These are phyloP conservation scores for Capreolus pygargus DNA, from an alignment of 2,113 vertebrate species.

Conservation along the genomic window DNA sequence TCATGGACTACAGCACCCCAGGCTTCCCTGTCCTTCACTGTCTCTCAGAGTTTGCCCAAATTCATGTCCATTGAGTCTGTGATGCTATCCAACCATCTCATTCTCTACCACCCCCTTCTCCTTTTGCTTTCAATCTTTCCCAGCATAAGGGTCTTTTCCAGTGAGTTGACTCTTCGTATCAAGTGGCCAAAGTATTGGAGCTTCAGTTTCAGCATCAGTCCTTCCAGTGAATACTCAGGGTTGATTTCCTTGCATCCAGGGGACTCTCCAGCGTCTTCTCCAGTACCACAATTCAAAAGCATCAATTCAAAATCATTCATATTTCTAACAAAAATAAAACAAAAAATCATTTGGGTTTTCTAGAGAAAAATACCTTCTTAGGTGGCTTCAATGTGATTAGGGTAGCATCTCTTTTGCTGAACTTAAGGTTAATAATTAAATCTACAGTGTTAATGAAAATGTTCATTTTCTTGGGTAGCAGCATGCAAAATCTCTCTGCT, in stretches of 20 bases:
- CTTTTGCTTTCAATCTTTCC: background rate
- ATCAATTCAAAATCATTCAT: background rate
- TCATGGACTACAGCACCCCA: background rate
- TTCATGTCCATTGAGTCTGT: background rate
- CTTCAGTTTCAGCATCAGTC: background rate
- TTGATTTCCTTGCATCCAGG: background rate
- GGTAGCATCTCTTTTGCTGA: background rate
- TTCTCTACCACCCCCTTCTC: background rate
- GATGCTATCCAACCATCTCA: background rate
- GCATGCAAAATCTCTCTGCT: background rate
- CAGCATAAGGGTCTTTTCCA: background rate
- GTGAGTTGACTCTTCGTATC: fast-evolving
- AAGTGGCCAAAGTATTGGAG: background rate
- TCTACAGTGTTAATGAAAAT: background rate
- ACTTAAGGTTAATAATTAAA: background rate
- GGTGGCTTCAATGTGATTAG: background rate
- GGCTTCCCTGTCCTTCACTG: background rate
- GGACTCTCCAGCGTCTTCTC: background rate
- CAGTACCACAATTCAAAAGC: background rate
- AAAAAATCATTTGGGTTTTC: background rate
- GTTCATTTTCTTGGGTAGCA: slow-evolving; percentile 15
- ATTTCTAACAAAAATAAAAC: background rate
- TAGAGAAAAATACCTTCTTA: slow-evolving; percentile 11
- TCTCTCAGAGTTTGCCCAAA: background rate
- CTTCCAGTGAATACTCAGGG: background rate